Base-by-base conservation (phyloP, 2,888 invertebrate genomes). In the Zygaena filipendulae region DNA sequence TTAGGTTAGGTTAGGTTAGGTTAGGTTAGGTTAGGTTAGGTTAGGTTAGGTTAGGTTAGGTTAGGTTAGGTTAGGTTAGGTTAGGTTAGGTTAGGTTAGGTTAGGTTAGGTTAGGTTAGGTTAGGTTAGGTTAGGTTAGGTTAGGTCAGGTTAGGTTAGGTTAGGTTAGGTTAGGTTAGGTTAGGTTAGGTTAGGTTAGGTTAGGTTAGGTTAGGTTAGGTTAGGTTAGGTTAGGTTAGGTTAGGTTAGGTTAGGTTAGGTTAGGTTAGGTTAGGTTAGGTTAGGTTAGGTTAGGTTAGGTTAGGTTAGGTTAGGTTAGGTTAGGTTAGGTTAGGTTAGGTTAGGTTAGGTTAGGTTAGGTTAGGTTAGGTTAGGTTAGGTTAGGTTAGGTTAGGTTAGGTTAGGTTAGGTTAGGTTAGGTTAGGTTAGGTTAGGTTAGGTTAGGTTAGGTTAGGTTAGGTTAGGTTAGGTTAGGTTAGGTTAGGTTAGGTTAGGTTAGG, bases 381-480 rank as follows among this genome's bases (percentile, higher is more conserved):
- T 35, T 35, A 32, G 32, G 34, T 34, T 34, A 34, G 34, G 34
- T 30, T 34, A 30, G 30, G 34, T 30, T 35, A 32, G 35, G 35
- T 32, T 35, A 32, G 32, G 35, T 35, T 35, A 35, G 35, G 32
- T 35, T 35, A 32, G 32, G 35, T 32, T 35, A 35, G 35, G 32
- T 32, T 32, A 32, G 32, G 35, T 35, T 35, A 35, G 35, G 35
- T 35, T 35, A 32, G 32, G 35, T 32, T 34, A 34, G 34, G 34
- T 34, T 34, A 34, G 34, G 34, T 35, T 35, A 31, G 32, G 35
- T 29, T 35, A 35, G 35, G 35, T 35, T 35, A 32, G 32, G 35
- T 35, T 35, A 35, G 35, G 31, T 32, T 32, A 35, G 35, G 35
- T 32, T 32, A 32, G 29, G 33, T 33, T 29, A 24, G 29, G 29